Conservation (phyloP, 2,888 invertebrate genomes). For the Latrodectus hesperus region DNA sequence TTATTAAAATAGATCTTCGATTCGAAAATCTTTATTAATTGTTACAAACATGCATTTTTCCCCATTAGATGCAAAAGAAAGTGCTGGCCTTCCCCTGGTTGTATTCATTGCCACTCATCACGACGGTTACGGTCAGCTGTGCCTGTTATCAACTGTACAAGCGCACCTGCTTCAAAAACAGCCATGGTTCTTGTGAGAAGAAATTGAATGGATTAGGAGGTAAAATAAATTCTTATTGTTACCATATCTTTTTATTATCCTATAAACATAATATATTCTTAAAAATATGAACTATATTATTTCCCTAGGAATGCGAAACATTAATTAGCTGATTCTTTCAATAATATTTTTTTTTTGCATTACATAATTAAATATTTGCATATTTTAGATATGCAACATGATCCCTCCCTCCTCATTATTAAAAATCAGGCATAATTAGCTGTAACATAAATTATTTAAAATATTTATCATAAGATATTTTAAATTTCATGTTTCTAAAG, state of each 20-base stretch:
- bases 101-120: slow-evolving; percentile 65
- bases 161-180: slow-evolving; percentile 61
- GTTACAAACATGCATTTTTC: not conserved
- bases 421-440: too few relatives aligned
- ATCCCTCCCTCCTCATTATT: too few relatives aligned
- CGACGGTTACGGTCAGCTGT: slow-evolving; percentile 64
- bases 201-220: slow-evolving; percentile 58
- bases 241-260: not conserved
- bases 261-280: not conserved
- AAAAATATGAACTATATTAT: not conserved
- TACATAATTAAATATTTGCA: too few relatives aligned
- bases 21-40: too few relatives aligned
- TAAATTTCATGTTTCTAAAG: too few relatives aligned
- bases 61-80: slow-evolving; percentile 61
- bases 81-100: slow-evolving; percentile 67
- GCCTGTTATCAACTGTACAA: slow-evolving; percentile 65
- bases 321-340: too few relatives aligned
- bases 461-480: too few relatives aligned
- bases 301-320: too few relatives aligned
- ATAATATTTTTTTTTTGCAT: too few relatives aligned
- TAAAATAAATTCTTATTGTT: not conserved
- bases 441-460: too few relatives aligned
- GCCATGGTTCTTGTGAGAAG: slow-evolving; percentile 60
- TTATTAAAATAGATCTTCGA: too few relatives aligned
- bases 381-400: too few relatives aligned